Conservation (phyloP, 2,888 invertebrate species). For the Tupiocoris notatus region DNA sequence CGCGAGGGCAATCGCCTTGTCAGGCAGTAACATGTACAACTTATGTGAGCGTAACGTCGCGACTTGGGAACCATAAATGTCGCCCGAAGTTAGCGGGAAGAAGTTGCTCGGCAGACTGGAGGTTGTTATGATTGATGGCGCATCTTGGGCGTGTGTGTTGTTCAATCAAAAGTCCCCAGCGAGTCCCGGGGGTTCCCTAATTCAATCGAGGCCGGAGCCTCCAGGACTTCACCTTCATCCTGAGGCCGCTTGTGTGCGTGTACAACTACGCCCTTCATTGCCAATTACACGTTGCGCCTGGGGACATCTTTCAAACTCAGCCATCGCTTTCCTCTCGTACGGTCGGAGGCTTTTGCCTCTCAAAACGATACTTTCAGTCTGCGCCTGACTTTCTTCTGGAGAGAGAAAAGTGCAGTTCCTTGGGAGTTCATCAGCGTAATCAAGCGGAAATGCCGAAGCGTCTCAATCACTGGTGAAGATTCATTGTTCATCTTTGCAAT, state of each 20-base stretch:
- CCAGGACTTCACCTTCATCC: background rate
- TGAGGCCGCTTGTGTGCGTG: background rate
- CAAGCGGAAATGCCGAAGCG: too few relatives aligned
- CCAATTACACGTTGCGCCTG: background rate
- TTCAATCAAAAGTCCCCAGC: slow-evolving; percentile 27
- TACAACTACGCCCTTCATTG: background rate
- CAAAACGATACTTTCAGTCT: too few relatives aligned
- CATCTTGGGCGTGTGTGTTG: slow-evolving; percentile 16
- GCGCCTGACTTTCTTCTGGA: too few relatives aligned
- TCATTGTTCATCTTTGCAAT: too few relatives aligned
- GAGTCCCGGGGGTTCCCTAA: slow-evolving; percentile 16
- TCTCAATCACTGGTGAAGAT: too few relatives aligned
- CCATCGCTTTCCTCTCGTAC: background rate
- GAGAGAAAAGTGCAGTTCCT: too few relatives aligned
- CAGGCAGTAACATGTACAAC: background rate
- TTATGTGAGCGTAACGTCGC: background rate
- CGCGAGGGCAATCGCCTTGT: background rate
- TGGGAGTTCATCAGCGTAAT: too few relatives aligned
- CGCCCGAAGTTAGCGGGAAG: background rate
- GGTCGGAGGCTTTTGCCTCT: too few relatives aligned
- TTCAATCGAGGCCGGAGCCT: slow-evolving; percentile 25
- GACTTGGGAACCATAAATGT: background rate
- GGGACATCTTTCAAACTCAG: background rate
- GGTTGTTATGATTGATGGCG: slow-evolving; percentile 14
- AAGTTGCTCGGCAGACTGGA: background rate